Evolutionary conservation across 2,797 vertebrate genomes (phyloP), one percentile per base, ranked within the genome.

Genomic region (Vespertilio murinus): DNA sequence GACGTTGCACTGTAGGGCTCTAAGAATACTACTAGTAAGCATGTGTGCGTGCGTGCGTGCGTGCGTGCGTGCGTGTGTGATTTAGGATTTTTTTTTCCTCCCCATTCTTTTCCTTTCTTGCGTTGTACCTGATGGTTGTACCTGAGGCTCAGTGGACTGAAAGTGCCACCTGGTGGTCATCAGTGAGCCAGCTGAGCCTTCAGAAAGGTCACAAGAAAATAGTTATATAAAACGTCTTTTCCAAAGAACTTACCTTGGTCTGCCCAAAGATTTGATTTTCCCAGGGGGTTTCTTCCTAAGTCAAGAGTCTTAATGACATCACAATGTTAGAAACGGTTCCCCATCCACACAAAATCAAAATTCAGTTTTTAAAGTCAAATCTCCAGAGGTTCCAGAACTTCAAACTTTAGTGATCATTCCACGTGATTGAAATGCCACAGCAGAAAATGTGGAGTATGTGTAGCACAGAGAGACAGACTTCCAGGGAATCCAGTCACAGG

Each of bases 201-300:
- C 64, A 87, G 69, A 88, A 83, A 79, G 16, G 14, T 83, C 18
- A 45, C 52, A 61, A 20, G 13, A 25, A 86, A 83, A 69, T 47
- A 75, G 49, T 61, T 12, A 64, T 2, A 75, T 35, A 71, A 90
- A 82, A 65, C 12, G 42, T 92, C 35, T 90, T 78, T 95, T 77
- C 49, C 13, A 61, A 95, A 84, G 70, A 56, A 23, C 90, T 94
- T 95, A 96, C 95, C 94, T 95, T 79, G 78, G 33, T 47, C 25
- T 82, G n/a, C 64, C 52, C 73, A 49, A 91, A 96, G 47, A 73
- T 89, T 56, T 49, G 35, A 70, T 88, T 77, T 79, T 65, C 30
- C 28, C 54, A 35, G 16, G n/a, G 61, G 67, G 35, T 83, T 93
- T 64, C 64, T 95, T 54, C 47, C 47, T 49, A 93, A 59, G 28